phyloP scores from a whole-genome alignment of 2,113 vertebrate species.

The Nestor notabilis region DNA sequence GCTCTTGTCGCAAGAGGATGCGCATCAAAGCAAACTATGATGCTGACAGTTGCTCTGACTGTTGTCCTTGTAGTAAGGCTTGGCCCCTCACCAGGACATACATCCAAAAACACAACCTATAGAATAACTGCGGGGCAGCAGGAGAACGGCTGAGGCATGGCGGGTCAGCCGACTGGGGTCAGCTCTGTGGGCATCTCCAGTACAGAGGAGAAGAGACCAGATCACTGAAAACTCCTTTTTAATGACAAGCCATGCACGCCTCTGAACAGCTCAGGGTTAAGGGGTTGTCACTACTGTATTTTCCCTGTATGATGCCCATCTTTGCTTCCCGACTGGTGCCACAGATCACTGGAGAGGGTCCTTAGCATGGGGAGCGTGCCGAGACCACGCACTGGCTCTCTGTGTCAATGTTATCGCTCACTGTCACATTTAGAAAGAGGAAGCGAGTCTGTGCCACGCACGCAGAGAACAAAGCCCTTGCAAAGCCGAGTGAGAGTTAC shows the following conservation, averaged over 20 bases:
- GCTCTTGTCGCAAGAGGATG: background rate
- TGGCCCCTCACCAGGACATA: background rate
- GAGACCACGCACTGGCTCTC: background rate
- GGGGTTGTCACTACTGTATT: fast-evolving
- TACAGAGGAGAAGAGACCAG: fast-evolving
- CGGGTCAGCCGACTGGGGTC: fast-evolving
- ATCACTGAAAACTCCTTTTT: background rate
- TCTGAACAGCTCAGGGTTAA: background rate
- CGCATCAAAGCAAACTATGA: background rate
- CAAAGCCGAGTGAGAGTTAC: conserved; percentile 36
- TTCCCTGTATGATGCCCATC: background rate
- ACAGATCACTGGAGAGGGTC: background rate
- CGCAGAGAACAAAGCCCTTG: conserved; percentile 35
- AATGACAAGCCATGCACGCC: fast-evolving
- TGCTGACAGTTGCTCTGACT: background rate
- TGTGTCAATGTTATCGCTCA: background rate
- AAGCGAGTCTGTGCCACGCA: background rate
- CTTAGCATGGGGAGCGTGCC: background rate
- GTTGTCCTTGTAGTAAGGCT: background rate
- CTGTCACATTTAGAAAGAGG: conserved; percentile 34
- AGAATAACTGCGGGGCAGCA: background rate
- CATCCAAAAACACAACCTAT: background rate
- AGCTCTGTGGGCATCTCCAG: background rate
- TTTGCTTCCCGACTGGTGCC: background rate
- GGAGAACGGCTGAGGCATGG: background rate